A percentile compares a stretch with the other conserved stretches of the same genome.
Evolutionary conservation across 35 echinoderm and acorn worm species (phyloP).

Genomic region (Ophiothrix spiculata): DNA sequence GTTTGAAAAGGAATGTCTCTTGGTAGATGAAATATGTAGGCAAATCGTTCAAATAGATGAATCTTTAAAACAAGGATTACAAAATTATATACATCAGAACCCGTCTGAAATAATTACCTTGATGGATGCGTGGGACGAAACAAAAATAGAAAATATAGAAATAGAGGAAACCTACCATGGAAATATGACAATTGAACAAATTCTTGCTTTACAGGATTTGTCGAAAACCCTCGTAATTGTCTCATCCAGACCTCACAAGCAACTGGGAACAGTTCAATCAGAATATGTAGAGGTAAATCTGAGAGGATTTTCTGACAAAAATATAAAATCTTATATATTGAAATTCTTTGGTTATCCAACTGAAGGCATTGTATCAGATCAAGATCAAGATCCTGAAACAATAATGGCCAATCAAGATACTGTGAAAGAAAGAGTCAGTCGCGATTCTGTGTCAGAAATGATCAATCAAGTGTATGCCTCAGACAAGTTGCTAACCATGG

Average conservation of each 20-base stretch:
- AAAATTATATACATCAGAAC: neutral
- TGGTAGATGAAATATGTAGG: neutral
- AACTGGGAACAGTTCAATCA: neutral
- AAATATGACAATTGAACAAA: neutral
- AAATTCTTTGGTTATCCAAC: neutral
- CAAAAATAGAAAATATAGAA: neutral
- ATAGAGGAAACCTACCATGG: neutral
- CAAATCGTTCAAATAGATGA: neutral
- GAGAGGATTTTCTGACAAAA: neutral
- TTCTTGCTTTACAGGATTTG: neutral
- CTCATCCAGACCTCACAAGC: neutral
- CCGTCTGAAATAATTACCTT: neutral
- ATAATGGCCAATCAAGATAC: too few species aligned
- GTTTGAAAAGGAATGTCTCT: neutral
- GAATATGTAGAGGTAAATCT: neutral
- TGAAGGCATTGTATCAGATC: neutral
- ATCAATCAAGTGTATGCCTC: neutral
- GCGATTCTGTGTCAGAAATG: neutral
- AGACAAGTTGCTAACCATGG: neutral
- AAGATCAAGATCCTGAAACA: too few species aligned
- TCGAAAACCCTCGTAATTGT: neutral
- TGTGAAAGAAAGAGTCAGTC: too few species aligned
- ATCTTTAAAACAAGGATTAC: neutral
- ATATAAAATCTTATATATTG: neutral
- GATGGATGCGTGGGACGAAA: neutral